Evolutionary conservation across 1,140 invertebrate species (phyloP).

Genomic region (Brachionus asplanchnoidis): DNA sequence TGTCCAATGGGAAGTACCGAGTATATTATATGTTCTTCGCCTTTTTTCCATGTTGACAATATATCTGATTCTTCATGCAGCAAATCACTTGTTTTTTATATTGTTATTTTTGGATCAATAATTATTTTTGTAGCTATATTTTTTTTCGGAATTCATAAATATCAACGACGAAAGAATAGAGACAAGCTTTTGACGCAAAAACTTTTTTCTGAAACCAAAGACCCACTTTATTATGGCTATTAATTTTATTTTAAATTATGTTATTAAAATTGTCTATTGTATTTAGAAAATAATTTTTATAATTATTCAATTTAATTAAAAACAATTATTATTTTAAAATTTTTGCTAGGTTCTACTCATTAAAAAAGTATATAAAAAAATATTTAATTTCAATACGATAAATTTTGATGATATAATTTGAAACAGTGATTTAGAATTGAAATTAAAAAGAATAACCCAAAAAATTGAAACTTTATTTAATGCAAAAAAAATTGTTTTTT

Average conservation of each 20-base stretch:
- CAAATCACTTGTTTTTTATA: slow-evolving; percentile 1
- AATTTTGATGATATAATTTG: too few species aligned
- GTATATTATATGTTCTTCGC: slow-evolving; percentile 12
- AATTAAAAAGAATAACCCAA: too few species aligned
- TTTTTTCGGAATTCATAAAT: background rate
- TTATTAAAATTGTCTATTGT: too few species aligned
- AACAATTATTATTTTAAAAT: background rate
- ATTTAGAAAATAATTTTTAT: background rate
- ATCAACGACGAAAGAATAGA: background rate
- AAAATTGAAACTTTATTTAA: too few species aligned
- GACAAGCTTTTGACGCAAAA: background rate
- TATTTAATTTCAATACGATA: too few species aligned
- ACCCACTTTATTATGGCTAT: slow-evolving; percentile 30
- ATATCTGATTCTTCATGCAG: background rate
- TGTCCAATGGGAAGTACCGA: slow-evolving; percentile 37
- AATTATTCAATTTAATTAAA: background rate
- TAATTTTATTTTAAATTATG: background rate
- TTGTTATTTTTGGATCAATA: slow-evolving; percentile 14
- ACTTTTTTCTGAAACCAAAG: slow-evolving; percentile 5
- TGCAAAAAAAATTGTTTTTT: too few species aligned
- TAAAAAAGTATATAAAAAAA: too few species aligned
- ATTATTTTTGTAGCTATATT: background rate
- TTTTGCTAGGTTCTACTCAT: too few species aligned
- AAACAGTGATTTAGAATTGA: too few species aligned
- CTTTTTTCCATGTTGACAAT: slow-evolving; percentile 18